phyloP scores from a whole-genome alignment of 1,140 invertebrate genomes.

The Calliphora vicina region DNA sequence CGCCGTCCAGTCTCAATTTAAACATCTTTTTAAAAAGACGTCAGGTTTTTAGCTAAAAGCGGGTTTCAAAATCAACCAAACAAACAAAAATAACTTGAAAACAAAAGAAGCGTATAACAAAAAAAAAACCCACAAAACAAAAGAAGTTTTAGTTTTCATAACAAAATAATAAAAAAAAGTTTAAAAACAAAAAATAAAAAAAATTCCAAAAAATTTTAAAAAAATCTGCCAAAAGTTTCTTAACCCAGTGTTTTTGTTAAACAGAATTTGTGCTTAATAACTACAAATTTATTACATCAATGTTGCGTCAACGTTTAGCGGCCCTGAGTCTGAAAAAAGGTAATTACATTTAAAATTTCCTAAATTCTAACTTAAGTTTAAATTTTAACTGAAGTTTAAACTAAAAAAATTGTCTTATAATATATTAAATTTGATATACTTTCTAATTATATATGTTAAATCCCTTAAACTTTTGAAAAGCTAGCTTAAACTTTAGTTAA shows the following conservation, averaged over 20 bases:
- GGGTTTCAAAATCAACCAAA: not conserved
- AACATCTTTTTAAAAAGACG: conserved; percentile 32
- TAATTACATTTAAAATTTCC: not conserved
- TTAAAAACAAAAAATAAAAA: not conserved
- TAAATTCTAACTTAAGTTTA: too few relatives aligned
- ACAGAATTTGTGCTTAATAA: not conserved
- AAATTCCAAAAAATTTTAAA: not conserved
- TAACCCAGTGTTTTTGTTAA: not conserved
- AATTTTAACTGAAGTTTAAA: too few relatives aligned
- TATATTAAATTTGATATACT: too few relatives aligned
- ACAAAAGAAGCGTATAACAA: not conserved
- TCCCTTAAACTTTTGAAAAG: too few relatives aligned
- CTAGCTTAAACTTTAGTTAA: too few relatives aligned
- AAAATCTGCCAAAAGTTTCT: not conserved
- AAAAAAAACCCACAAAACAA: not conserved
- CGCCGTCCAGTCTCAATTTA: conserved; percentile 26
- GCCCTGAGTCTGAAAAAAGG: conserved; percentile 39
- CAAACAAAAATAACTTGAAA: not conserved
- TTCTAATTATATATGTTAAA: too few relatives aligned
- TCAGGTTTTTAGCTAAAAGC: not conserved
- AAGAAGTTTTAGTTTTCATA: not conserved
- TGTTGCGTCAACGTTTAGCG: conserved; percentile 37
- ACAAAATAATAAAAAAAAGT: not conserved
- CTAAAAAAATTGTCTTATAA: too few relatives aligned
- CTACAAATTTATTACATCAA: conserved; percentile 14